Percentiles rank a stretch among this genome's conserved stretches.
These are phyloP conservation scores for Brachionichthys hirsutus DNA, from an alignment of 2,113 vertebrate species.

Conservation along the genomic window DNA sequence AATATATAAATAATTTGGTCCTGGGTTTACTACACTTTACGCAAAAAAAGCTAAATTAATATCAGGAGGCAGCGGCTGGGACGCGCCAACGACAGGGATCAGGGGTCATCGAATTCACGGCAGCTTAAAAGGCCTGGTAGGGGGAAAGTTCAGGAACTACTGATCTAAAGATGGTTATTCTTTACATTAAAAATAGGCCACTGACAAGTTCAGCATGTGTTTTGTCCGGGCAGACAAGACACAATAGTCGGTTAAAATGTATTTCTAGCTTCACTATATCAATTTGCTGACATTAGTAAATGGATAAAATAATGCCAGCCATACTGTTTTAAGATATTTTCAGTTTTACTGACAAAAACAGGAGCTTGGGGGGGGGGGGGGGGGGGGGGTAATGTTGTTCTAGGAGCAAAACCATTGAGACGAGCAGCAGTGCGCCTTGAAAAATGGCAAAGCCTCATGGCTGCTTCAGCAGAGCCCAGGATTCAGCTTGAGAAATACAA, in stretches of 20 bases:
- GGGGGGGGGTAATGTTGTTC: no score
- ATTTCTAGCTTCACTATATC: slow-evolving; percentile 7
- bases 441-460: slow-evolving; percentile 6
- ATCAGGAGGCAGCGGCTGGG: no score
- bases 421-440: slow-evolving; percentile 23
- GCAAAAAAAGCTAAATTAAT: no score
- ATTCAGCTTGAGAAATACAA: slow-evolving; percentile 50
- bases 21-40: no score
- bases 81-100: no score
- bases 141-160: no score
- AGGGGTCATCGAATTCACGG: no score
- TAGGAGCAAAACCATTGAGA: slow-evolving; percentile 1
- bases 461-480: slow-evolving; percentile 32
- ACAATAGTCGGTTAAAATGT: not conserved
- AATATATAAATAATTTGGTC: no score
- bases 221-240: not conserved
- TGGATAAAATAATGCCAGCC: not conserved
- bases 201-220: not conserved
- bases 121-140: no score
- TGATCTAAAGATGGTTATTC: no score
- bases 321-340: slow-evolving; percentile 8
- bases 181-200: no score
- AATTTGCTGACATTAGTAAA: slow-evolving; percentile 5
- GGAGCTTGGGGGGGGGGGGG: not conserved
- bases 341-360: slow-evolving; percentile 4